Conservation (phyloP, 2,888 invertebrate species). For the Leucophenga montana region DNA sequence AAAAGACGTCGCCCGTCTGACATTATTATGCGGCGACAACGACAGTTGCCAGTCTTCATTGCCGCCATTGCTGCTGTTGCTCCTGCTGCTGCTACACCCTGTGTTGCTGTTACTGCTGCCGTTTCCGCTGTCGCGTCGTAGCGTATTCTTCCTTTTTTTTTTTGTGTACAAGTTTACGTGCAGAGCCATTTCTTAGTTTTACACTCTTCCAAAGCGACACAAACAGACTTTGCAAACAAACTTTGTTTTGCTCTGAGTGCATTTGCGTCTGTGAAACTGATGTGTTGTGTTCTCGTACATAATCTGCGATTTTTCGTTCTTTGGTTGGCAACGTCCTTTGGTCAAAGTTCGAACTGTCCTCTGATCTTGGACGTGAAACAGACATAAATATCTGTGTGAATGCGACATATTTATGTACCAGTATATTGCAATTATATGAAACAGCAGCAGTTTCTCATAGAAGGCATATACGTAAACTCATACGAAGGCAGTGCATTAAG, state of each 20-base stretch:
- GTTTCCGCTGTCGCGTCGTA: neutral
- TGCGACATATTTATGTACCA: too few relatives aligned
- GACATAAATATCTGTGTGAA: too few relatives aligned
- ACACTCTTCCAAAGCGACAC: conserved; percentile 48
- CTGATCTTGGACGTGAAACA: too few relatives aligned
- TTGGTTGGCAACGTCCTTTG: too few relatives aligned
- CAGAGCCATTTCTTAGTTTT: conserved; percentile 6
- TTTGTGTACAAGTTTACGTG: neutral
- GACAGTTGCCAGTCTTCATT: conserved; percentile 35
- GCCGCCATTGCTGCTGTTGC: conserved; percentile 35
- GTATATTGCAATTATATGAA: too few relatives aligned
- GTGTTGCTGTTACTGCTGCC: neutral
- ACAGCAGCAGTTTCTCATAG: too few relatives aligned
- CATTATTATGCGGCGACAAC: conserved; percentile 56
- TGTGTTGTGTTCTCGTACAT: too few relatives aligned
- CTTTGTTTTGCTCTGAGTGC: conserved; percentile 38
- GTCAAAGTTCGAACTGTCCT: too few relatives aligned
- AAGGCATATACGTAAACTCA: too few relatives aligned
- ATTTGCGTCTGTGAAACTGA: too few relatives aligned
- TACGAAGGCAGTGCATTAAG: too few relatives aligned
- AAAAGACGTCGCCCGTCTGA: conserved; percentile 64
- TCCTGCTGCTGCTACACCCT: conserved; percentile 39
- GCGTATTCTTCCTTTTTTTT: neutral
- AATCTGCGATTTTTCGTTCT: too few relatives aligned
- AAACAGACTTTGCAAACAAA: conserved; percentile 50